These are phyloP conservation scores for Cardiocondyla obscurior DNA, from an alignment of 1,140 invertebrate genomes.

Conservation along the genomic window DNA sequence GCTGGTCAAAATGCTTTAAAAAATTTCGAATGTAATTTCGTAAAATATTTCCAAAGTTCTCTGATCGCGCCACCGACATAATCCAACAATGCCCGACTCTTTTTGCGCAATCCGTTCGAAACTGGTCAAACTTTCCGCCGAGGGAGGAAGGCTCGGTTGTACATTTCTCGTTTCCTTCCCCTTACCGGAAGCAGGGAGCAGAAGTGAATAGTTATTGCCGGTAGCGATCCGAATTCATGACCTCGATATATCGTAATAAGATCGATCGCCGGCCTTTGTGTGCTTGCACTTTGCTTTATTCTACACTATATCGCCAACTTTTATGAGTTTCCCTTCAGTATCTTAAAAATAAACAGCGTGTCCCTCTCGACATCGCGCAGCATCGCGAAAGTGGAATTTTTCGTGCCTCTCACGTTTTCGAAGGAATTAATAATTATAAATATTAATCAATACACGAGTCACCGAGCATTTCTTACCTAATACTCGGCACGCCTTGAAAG, in stretches of 20 bases:
- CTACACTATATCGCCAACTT: constrained; percentile 14
- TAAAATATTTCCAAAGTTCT: background rate
- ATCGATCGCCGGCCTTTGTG: constrained; percentile 2
- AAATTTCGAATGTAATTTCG: constrained; percentile 26
- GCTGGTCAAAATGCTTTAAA: no score
- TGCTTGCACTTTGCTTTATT: constrained; percentile 10
- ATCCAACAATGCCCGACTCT: background rate
- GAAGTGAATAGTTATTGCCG: constrained; percentile 32
- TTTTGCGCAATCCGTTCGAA: constrained; percentile 11
- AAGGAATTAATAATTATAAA: background rate
- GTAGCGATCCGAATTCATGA: constrained; percentile 23
- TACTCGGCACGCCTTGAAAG: background rate
- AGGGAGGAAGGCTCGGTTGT: background rate
- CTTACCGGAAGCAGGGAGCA: background rate
- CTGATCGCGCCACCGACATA: constrained; percentile 1
- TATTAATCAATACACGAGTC: background rate
- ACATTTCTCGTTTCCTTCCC: background rate
- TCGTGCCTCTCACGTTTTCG: no score
- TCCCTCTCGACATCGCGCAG: no score
- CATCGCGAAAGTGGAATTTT: no score
- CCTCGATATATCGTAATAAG: constrained; percentile 1
- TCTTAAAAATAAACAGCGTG: background rate
- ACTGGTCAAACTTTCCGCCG: constrained; percentile 36
- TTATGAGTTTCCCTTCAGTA: background rate
- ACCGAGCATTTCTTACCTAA: background rate